These are phyloP conservation scores for Piscicola geometra DNA, from an alignment of 2,888 invertebrate species.

Conservation along the genomic window DNA sequence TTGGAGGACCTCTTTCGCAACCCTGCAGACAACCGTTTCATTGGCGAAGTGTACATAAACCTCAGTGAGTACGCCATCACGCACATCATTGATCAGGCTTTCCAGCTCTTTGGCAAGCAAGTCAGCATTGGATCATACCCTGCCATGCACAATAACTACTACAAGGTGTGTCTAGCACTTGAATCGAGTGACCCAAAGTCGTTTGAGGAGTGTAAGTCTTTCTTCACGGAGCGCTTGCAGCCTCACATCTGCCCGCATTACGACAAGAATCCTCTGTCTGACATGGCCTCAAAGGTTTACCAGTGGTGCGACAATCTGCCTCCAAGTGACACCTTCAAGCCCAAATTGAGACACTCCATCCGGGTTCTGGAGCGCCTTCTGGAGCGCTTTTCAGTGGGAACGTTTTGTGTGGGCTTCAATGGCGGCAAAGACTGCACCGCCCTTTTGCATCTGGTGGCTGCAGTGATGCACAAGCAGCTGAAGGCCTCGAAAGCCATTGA, in stretches of 20 bases:
- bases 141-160: constrained; percentile 58
- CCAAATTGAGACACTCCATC: constrained; percentile 50
- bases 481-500: constrained; percentile 57
- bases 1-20: constrained; percentile 54
- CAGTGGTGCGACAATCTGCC: background rate
- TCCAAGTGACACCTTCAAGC: background rate
- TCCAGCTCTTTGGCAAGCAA: constrained; percentile 56
- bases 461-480: constrained; percentile 54
- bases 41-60: constrained; percentile 51
- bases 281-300: constrained; percentile 50
- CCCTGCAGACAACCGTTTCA: constrained; percentile 49
- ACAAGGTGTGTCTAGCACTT: constrained; percentile 60
- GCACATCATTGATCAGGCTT: constrained; percentile 57
- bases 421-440: constrained; percentile 98
- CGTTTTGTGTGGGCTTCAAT: constrained; percentile 87
- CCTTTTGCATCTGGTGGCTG: constrained; percentile 69
- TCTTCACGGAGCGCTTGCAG: constrained; percentile 30
- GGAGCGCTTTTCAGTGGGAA: constrained; percentile 60
- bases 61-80: constrained; percentile 57
- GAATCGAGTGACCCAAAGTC: constrained; percentile 56
- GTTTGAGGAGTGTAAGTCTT: constrained; percentile 53
- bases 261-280: constrained; percentile 54
- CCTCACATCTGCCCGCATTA: constrained; percentile 54
- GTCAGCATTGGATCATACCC: constrained; percentile 65
- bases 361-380: constrained; percentile 53